Evolutionary conservation across 2,888 invertebrate species (phyloP).

Genomic region (Cataglyphis albicans): DNA sequence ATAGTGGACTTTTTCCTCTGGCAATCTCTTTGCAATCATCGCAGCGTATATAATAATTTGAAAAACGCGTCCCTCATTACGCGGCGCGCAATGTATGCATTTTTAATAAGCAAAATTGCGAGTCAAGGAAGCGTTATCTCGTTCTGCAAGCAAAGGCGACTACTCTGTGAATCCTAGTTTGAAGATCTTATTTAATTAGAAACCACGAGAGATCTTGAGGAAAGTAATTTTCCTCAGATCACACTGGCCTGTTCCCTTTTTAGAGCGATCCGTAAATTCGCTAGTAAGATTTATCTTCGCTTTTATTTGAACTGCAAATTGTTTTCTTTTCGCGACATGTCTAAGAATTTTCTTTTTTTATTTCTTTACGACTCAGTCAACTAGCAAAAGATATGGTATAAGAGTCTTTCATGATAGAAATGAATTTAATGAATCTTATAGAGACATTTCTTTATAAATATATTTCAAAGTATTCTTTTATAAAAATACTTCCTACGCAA

Average conservation of each 20-base stretch:
- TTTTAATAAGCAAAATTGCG: slow-evolving; percentile 46
- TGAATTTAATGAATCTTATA: neutral
- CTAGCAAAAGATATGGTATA: neutral
- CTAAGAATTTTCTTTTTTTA: neutral
- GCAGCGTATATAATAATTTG: neutral
- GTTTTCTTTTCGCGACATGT: neutral
- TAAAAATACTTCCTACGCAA: neutral
- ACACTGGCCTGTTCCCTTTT: neutral
- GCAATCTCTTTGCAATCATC: neutral
- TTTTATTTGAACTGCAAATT: slow-evolving; percentile 9
- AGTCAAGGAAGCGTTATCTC: neutral
- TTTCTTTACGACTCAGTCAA: neutral
- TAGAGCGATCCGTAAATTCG: slow-evolving; percentile 20
- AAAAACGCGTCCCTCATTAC: slow-evolving; percentile 28
- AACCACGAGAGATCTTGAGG: neutral
- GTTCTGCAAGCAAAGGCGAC: neutral
- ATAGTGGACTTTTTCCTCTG: neutral
- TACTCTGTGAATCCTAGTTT: neutral
- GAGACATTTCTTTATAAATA: neutral
- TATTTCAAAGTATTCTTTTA: neutral
- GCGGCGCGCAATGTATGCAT: neutral
- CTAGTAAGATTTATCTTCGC: slow-evolving; percentile 25
- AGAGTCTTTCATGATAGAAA: neutral
- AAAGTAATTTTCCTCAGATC: slow-evolving; percentile 38
- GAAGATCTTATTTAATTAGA: slow-evolving; percentile 26